Base-by-base conservation (phyloP, 2,113 vertebrate genomes). In the Menura novaehollandiae region DNA sequence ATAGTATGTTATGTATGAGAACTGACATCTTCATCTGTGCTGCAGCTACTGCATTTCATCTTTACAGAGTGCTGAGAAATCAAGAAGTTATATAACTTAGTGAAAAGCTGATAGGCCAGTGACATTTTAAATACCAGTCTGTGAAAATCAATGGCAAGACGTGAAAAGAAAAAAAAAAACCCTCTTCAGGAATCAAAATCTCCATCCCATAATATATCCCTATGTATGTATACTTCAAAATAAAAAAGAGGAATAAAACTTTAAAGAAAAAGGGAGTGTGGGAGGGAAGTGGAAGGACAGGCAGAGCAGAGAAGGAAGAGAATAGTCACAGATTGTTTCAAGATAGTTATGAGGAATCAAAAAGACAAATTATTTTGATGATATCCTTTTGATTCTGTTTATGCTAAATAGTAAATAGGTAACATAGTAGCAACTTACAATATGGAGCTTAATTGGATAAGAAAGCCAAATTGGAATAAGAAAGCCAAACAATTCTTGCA, bases 101-200 rank as follows among this genome's bases (percentile, higher is more conserved):
- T 21, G 59, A 63, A 91, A 93, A 83, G 33, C 62, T 83, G 85
- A 88, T 63, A 53, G 91, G 47, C 30, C 59, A 52, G 35, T 51
- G 64, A 51, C 75, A 91, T 77, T 94, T 90, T 74, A 93, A 85
- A 92, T 86, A 22, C 30, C 30, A 62, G 64, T 86, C 15, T 63
- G 85, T 66, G 69, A 95, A 93, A 96, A 93, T 77, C 78, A 88
- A 49, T 85, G 73, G 79, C 33, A 93, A 46, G 85, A 90, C 62
- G 62, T 79, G 89, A 66, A 93, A 85, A 72, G 7, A 8, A 88
- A 44, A 82, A 41, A 77, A 85, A 53, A 35, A 43, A 15, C 2
- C 26, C 66, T n/a, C 33, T 41, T 64, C 56, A 75, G 74, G 71
- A 88, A 91, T 10, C 19, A 89, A 92, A 86, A 84, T 62, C 39